Conservation (phyloP, 2,113 vertebrate genomes). For the Brachyhypopomus occidentalis region DNA sequence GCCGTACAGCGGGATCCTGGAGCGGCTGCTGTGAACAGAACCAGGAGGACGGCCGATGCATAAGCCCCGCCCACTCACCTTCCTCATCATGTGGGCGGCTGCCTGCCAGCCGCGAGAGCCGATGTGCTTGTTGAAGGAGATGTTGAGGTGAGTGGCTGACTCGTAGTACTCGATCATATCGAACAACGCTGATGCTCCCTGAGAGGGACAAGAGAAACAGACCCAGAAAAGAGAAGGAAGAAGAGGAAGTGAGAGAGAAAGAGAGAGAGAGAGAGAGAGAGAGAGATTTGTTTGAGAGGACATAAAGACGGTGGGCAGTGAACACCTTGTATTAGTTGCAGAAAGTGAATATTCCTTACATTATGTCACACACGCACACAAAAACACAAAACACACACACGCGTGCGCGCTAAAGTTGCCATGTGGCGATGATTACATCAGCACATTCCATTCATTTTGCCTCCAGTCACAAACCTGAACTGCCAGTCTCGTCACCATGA, state of each 20-base stretch:
- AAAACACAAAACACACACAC: no score
- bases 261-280: neutral
- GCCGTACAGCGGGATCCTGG: neutral
- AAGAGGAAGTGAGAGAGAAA: neutral
- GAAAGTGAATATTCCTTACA: no score
- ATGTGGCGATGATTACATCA: neutral
- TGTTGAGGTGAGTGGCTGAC: constrained; percentile 95
- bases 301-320: no score
- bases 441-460: neutral
- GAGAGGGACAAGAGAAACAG: neutral
- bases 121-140: constrained; percentile 95
- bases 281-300: neutral
- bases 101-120: constrained; percentile 95
- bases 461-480: neutral
- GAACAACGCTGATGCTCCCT: constrained; percentile 92
- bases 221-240: neutral
- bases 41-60: no score
- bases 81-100: constrained; percentile 94
- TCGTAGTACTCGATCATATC: constrained; percentile 99
- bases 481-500: neutral
- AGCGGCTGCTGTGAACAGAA: neutral
- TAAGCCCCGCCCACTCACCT: constrained; percentile 71
- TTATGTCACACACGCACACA: no score
- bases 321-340: no score
- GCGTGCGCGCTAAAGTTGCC: no score